These are phyloP conservation scores for Bombyx huttoni DNA, from an alignment of 2,888 invertebrate species.

Conservation along the genomic window DNA sequence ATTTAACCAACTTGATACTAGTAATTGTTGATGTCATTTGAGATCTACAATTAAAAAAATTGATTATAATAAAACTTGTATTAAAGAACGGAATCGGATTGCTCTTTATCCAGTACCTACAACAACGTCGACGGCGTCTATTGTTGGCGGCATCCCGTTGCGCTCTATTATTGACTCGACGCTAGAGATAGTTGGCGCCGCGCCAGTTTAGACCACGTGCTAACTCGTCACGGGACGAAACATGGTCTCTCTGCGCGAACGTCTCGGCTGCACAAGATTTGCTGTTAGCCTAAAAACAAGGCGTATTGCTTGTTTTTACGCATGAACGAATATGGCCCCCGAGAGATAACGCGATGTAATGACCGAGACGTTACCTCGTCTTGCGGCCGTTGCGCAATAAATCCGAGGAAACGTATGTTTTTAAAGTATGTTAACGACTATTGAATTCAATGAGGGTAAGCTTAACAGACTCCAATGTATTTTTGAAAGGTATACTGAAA, in stretches of 20 bases:
- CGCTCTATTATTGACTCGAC: conserved; percentile 70
- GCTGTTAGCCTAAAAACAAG: conserved; percentile 23
- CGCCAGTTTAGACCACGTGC: conserved; percentile 65
- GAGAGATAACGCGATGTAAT: conserved; percentile 4
- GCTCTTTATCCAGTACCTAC: conserved; percentile 1
- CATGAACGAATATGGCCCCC: conserved; percentile 6
- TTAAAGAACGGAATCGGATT: not conserved
- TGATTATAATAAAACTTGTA: not conserved
- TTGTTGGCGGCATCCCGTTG: conserved; percentile 70
- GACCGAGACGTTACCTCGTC: conserved; percentile 1
- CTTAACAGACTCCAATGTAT: too few species aligned
- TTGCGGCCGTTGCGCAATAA: conserved; percentile 1
- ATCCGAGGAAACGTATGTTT: not conserved
- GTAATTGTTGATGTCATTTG: too few species aligned
- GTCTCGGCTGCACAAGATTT: conserved; percentile 16
- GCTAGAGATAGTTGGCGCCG: conserved; percentile 68
- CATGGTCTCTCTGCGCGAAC: conserved; percentile 31
- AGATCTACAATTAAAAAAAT: too few species aligned
- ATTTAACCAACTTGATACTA: too few species aligned
- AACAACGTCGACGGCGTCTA: conserved; percentile 46
- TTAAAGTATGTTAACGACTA: not conserved
- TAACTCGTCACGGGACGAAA: conserved; percentile 56
- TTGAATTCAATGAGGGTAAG: not conserved
- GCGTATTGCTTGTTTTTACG: conserved; percentile 13
- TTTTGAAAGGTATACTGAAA: too few species aligned